Evolutionary conservation across 2,113 vertebrate species (phyloP), one percentile per base, ranked within the genome.

Genomic region (Riparia riparia): DNA sequence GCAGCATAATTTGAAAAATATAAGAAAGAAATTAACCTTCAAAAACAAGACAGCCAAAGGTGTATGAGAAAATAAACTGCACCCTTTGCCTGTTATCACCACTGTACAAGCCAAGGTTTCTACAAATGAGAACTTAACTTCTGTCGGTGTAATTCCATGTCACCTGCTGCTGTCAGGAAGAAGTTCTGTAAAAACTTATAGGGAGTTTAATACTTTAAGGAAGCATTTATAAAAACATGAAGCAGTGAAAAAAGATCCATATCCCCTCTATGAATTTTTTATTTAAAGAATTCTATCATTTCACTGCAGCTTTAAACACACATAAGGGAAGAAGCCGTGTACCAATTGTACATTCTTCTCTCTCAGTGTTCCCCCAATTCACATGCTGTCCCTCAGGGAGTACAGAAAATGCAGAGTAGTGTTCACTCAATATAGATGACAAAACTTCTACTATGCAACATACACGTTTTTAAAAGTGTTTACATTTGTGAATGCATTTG

Each of bases 1-100:
- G 56, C 34, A 94, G 41, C 63, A 53, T 34, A 68, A 61, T 89
- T 83, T 86, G 80, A 92, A 92, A 92, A 95, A 92, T 32, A 28
- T 26, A 63, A 80, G 53, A 76, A 95, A 92, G 89, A 90, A 82
- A 76, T 10, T 42, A 82, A 90, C 71, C 65, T 82, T 68, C 53
- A 76, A 64, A 76, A 95, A 68, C 14, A 69, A 90, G 70, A 83
- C 41, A 93, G 66, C 3, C 3, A 7, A 83, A 82, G n/a, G 37
- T 72, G 17, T 69, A 53, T 34, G 54, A 92, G 50, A 61, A 94
- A 92, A 93, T 90, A 66, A 93, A 90, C 58, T 41, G 45, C 17
- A 90, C 42, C n/a, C n/a, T 89, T 80, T 44, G 25, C 71, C 53
- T 76, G 63, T 94, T 94, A 88, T 64, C 66, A 82, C 74, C 49